phyloP scores from a whole-genome alignment of 2,888 invertebrate genomes.

The Dicranocentrus wangi region DNA sequence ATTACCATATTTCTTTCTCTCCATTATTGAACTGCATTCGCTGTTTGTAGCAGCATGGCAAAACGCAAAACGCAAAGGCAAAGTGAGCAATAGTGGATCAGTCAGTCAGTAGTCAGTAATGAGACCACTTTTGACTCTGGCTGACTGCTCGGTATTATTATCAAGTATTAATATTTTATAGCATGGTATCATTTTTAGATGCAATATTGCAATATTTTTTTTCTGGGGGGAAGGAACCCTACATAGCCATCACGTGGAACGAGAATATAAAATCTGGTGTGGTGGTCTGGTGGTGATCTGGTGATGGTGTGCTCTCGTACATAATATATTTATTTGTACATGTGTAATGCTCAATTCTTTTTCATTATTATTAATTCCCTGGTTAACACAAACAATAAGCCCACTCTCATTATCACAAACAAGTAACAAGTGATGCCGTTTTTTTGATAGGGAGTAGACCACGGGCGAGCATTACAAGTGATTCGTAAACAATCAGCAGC shows the following conservation, averaged over 20 bases:
- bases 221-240: slow-evolving; percentile 46
- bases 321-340: background rate
- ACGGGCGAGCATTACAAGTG: background rate
- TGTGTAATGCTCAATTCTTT: background rate
- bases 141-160: background rate
- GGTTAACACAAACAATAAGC: background rate
- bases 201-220: slow-evolving; percentile 16
- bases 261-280: slow-evolving; percentile 7
- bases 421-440: background rate
- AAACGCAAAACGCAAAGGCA: too few relatives aligned
- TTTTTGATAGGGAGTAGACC: background rate
- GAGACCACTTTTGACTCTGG: background rate
- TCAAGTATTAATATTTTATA: background rate
- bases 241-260: slow-evolving; percentile 62
- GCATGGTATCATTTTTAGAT: slow-evolving; percentile 14
- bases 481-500: background rate
- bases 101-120: too few relatives aligned
- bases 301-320: background rate
- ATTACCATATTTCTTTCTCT: too few relatives aligned
- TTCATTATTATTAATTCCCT: background rate
- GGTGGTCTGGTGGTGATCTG: background rate
- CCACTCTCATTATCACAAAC: background rate
- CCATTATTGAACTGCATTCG: too few relatives aligned
- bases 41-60: too few relatives aligned
- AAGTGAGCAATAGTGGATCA: too few relatives aligned